Conservation (phyloP, 2,888 invertebrate species). For the Drosophila mulleri region DNA sequence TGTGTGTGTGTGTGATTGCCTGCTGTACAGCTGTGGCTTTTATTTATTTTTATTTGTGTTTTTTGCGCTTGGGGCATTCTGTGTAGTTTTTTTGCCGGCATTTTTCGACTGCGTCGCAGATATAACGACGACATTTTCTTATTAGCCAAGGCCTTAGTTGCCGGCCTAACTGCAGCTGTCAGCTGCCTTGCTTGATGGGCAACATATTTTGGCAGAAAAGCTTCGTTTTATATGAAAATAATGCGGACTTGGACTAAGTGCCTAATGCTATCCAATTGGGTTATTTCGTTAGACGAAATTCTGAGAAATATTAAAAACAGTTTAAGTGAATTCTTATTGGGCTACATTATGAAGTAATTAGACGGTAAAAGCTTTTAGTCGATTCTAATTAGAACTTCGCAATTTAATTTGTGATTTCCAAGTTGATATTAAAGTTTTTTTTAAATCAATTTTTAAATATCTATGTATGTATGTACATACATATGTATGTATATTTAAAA, state of each 20-base stretch:
- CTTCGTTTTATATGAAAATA: slow-evolving; percentile 19
- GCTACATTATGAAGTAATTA: too few species aligned
- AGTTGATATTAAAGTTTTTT: neutral
- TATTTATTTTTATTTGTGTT: slow-evolving; percentile 40
- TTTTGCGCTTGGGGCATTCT: slow-evolving; percentile 26
- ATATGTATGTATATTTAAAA: too few species aligned
- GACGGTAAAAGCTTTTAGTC: too few species aligned
- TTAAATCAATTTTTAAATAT: neutral
- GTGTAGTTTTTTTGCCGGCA: slow-evolving; percentile 69
- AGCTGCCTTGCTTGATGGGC: slow-evolving; percentile 37
- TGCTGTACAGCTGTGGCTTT: slow-evolving; percentile 58
- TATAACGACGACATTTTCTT: slow-evolving; percentile 62
- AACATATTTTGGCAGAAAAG: slow-evolving; percentile 2
- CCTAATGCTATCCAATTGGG: neutral
- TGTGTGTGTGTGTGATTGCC: slow-evolving; percentile 2
- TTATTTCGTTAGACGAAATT: neutral
- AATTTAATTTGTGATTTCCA: too few species aligned
- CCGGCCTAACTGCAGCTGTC: slow-evolving; percentile 24
- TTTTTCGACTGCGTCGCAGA: slow-evolving; percentile 57
- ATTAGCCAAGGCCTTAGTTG: slow-evolving; percentile 55
- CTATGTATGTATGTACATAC: too few species aligned
- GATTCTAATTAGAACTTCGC: too few species aligned
- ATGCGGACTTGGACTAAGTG: neutral
- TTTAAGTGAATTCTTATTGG: neutral
- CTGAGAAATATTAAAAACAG: neutral